Evolutionary conservation across 2,113 vertebrate species (phyloP), one percentile per base, ranked within the genome.

Genomic region (Tricholaema leucomelas): DNA sequence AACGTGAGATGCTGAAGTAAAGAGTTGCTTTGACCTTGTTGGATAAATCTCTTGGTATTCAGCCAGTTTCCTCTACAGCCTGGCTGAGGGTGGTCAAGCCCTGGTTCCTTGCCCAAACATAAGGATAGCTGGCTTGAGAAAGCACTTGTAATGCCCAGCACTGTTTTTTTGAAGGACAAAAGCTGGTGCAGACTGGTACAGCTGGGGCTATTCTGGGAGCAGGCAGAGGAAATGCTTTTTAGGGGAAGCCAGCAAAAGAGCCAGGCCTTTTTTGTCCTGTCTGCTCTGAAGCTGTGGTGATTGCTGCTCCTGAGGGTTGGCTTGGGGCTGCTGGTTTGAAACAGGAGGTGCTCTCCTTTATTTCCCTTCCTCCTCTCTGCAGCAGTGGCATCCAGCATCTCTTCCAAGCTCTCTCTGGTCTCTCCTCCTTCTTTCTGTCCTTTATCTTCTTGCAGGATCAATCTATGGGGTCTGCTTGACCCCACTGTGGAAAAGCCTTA

Each of bases 21-120:
- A 89, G 10, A 69, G 33, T 25, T 38, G 21, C 40, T 27, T 61
- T 61, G 52, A 56, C 60, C 50, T 90, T 3, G 4, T 81, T 66
- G 54, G 86, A 88, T 30, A 46, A n/a, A 46, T 19, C 17, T 71
- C 58, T 48, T 78, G 88, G 38, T 64, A 15, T 46, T 71, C 69
- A 27, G 69, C 83, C 86, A 64, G 80, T 52, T 82, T 88, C 85
- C 56, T 91, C 65, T 50, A 12, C 55, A 36, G 67, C 31, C 66
- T 75, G 85, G 66, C 81, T 4, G 2, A 44, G 59, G 79, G 67
- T 35, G 46, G 67, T 92, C 67, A 14, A 80, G 60, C n/a, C 44
- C 59, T 6, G 9, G 44, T 64, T 65, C 24, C 12, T 50, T 74
- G 73, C 89, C 87, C 84, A 84, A 36, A 67, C 1, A 0, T 10